These are phyloP conservation scores for Pipistrellus nathusii DNA, from an alignment of 2,797 vertebrate species.

Conservation along the genomic window DNA sequence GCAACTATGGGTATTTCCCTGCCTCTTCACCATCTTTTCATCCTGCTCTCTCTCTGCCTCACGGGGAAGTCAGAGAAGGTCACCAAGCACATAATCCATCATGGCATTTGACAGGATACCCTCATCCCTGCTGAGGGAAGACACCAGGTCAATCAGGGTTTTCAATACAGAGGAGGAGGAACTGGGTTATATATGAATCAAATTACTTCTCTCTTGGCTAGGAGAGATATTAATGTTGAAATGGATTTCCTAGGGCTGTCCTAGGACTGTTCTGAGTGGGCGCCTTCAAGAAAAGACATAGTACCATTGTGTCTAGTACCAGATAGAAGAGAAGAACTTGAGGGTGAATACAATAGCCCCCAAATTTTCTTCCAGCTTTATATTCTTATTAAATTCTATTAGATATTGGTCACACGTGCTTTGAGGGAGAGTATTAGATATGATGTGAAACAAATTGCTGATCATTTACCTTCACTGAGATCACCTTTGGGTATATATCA, in stretches of 20 bases:
- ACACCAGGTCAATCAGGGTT: slow-evolving; percentile 67
- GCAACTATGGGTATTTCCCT: not conserved
- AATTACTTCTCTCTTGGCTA: slow-evolving; percentile 65
- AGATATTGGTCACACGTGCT: not conserved
- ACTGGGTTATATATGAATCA: slow-evolving; percentile 70
- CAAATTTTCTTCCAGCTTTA: not conserved
- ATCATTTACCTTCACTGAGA: slow-evolving; percentile 48
- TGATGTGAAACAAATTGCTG: slow-evolving; percentile 50
- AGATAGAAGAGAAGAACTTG: not conserved
- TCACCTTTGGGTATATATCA: slow-evolving; percentile 30
- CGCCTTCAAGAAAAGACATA: slow-evolving; percentile 13
- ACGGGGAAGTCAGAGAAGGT: slow-evolving; percentile 71
- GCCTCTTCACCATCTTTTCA: not conserved
- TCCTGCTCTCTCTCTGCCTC: slow-evolving; percentile 18
- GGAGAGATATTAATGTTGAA: slow-evolving; percentile 60
- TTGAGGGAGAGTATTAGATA: slow-evolving; percentile 15
- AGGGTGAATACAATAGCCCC: not conserved
- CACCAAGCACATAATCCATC: slow-evolving; percentile 67
- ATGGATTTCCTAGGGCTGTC: slow-evolving; percentile 53
- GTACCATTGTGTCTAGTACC: not conserved
- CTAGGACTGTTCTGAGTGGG: not conserved
- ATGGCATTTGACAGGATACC: slow-evolving; percentile 72
- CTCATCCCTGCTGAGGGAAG: slow-evolving; percentile 48
- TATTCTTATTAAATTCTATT: slow-evolving; percentile 17
- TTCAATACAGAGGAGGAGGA: slow-evolving; percentile 58